These are phyloP conservation scores for Paedocypris micromegethes DNA, from an alignment of 2,797 vertebrate genomes.

Conservation along the genomic window DNA sequence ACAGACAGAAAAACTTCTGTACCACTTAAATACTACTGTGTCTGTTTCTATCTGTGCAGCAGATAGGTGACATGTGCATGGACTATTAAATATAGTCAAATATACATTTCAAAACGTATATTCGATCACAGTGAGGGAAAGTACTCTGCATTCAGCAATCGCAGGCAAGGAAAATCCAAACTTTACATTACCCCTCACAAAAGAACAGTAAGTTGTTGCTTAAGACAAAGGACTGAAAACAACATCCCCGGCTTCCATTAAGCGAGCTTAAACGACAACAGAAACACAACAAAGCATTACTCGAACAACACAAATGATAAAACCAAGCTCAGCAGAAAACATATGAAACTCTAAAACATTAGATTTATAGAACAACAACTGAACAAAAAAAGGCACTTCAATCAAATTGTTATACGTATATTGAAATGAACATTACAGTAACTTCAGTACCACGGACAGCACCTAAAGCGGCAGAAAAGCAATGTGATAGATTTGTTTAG, in stretches of 20 bases:
- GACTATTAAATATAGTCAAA: conserved; percentile 56
- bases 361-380: too few species aligned
- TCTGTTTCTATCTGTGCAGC: conserved; percentile 44
- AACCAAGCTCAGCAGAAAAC: conserved; percentile 17
- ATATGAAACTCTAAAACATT: neutral
- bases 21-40: conserved; percentile 34
- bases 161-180: conserved; percentile 61
- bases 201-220: conserved; percentile 61
- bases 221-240: conserved; percentile 68
- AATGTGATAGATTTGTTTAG: too few species aligned
- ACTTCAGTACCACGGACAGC: too few species aligned
- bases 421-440: too few species aligned
- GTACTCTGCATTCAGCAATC: conserved; percentile 59
- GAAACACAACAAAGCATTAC: conserved; percentile 68
- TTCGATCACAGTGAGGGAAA: conserved; percentile 55
- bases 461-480: too few species aligned
- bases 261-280: conserved; percentile 55
- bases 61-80: conserved; percentile 49
- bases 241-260: conserved; percentile 38
- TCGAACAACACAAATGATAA: conserved; percentile 53
- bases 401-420: too few species aligned
- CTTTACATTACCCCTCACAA: conserved; percentile 69
- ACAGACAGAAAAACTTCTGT: conserved; percentile 24
- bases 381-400: too few species aligned
- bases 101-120: conserved; percentile 65